phyloP scores from a whole-genome alignment of 1,140 invertebrate genomes.

The Oryctes rhinoceros region DNA sequence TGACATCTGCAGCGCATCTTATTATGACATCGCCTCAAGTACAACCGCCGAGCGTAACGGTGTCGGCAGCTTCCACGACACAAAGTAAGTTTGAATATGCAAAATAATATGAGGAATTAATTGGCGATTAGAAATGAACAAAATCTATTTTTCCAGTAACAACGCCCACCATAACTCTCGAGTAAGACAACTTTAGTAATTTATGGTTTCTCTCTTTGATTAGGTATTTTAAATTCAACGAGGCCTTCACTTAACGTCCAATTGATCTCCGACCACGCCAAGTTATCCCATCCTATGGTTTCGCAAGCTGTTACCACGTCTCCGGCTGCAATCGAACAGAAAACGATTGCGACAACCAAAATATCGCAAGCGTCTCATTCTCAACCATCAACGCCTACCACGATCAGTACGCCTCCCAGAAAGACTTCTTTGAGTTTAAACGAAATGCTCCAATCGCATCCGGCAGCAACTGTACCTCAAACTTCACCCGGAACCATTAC shows the following conservation, averaged over 20 bases:
- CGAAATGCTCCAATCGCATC: conserved; percentile 60
- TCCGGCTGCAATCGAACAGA: neutral
- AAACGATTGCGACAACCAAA: neutral
- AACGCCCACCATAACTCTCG: neutral
- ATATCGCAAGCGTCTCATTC: neutral
- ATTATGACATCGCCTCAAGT: neutral
- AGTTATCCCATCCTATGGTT: conserved; percentile 48
- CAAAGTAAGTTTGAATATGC: conserved; percentile 19
- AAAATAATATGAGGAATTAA: too few relatives aligned
- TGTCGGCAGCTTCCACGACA: conserved; percentile 57
- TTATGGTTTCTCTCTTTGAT: neutral
- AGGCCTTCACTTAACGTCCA: conserved; percentile 45
- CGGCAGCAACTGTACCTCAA: conserved; percentile 58
- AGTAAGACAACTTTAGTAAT: neutral
- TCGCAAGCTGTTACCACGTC: conserved; percentile 42
- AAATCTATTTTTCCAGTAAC: too few relatives aligned
- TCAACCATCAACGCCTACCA: conserved; percentile 17
- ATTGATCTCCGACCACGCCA: conserved; percentile 53
- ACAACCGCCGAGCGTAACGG: neutral
- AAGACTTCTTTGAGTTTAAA: conserved; percentile 58
- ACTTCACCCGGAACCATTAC: conserved; percentile 57
- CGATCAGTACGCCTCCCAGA: conserved; percentile 44
- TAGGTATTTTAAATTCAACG: conserved; percentile 42
- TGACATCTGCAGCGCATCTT: conserved; percentile 2
- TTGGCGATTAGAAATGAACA: too few relatives aligned